A percentile compares a stretch with the other conserved stretches of the same genome.
phyloP scores from a whole-genome alignment of 2,113 vertebrate genomes.

The Macquaria australasica region DNA sequence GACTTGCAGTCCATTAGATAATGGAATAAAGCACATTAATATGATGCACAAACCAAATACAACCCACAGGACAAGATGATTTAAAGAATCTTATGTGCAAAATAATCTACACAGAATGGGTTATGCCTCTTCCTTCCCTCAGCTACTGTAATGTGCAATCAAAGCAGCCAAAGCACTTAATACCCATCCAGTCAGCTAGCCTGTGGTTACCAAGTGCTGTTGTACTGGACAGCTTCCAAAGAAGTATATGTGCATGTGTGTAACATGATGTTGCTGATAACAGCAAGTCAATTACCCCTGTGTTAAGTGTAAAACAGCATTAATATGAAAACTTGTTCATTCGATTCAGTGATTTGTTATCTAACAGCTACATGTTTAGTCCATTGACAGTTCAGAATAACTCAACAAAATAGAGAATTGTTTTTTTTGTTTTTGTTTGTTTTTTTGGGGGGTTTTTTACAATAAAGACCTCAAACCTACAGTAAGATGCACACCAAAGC shows the following conservation, averaged over 20 bases:
- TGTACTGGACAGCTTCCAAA: neutral
- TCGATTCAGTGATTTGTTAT: neutral
- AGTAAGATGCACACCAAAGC: neutral
- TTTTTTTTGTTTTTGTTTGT: neutral
- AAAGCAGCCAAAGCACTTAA: conserved; percentile 17
- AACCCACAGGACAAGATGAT: conserved; percentile 5
- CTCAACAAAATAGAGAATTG: neutral
- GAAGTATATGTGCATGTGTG: neutral
- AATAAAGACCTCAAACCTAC: neutral
- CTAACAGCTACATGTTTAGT: neutral
- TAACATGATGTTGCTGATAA: neutral
- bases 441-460: neutral
- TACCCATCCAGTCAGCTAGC: neutral
- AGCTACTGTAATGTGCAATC: conserved; percentile 5
- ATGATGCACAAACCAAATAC: conserved; percentile 4
- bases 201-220: conserved; percentile 1
- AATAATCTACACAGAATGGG: conserved; percentile 12
- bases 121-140: neutral
- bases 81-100: conserved; percentile 16
- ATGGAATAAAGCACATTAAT: neutral
- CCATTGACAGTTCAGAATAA: neutral
- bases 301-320: conserved; percentile 3
- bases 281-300: conserved; percentile 1
- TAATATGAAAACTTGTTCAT: neutral
- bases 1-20: neutral